A percentile compares a stretch with the other conserved stretches of the same genome.
These are phyloP conservation scores for Caradrina kadenii DNA, from an alignment of 2,888 invertebrate genomes.

Conservation along the genomic window DNA sequence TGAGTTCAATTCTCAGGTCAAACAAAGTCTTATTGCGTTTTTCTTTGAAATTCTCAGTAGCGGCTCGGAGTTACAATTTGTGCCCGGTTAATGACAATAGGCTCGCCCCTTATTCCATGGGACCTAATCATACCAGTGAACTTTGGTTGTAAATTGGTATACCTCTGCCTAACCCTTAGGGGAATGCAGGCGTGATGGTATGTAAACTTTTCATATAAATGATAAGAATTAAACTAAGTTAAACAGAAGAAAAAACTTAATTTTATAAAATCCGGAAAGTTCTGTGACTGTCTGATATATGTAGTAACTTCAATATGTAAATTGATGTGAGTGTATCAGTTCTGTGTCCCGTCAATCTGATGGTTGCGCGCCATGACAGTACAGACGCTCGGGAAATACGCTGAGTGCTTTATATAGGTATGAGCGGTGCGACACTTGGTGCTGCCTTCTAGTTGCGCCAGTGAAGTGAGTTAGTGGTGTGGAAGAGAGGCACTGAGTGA, in stretches of 20 bases:
- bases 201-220: too few relatives aligned
- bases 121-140: too few relatives aligned
- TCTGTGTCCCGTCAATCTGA: conserved; percentile 54
- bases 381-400: conserved; percentile 54
- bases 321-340: conserved; percentile 60
- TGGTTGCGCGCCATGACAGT: conserved; percentile 51
- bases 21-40: too few relatives aligned
- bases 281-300: conserved; percentile 24
- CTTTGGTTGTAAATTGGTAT: too few relatives aligned
- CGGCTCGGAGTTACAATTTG: too few relatives aligned
- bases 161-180: too few relatives aligned
- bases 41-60: too few relatives aligned
- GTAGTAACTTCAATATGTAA: conserved; percentile 50
- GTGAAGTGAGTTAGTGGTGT: background rate
- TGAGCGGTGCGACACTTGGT: conserved; percentile 28
- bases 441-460: conserved; percentile 32
- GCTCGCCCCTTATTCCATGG: too few relatives aligned
- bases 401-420: conserved; percentile 47
- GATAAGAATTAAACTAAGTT: too few relatives aligned
- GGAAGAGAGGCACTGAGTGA: background rate
- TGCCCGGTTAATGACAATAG: too few relatives aligned
- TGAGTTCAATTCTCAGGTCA: too few relatives aligned
- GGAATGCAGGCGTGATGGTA: too few relatives aligned
- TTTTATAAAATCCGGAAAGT: conserved; percentile 18
- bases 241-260: background rate